Base-by-base conservation (phyloP, 2,888 invertebrate species). In the Saturnia pavonia region DNA sequence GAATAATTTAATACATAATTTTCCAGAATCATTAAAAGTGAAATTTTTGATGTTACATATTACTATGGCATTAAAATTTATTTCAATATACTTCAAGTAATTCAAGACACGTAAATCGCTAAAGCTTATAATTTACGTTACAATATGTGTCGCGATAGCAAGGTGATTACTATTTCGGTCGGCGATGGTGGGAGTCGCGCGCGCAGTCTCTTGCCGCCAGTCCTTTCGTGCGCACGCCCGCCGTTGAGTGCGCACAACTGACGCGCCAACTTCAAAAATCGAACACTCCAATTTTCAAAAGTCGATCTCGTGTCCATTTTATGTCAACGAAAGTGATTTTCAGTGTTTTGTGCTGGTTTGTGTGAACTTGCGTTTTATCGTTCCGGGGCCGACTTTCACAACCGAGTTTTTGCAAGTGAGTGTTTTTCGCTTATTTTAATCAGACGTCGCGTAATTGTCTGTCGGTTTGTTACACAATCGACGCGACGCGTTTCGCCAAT, bases 121-220 rank as follows among this genome's bases (percentile, higher is more conserved):
- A 70, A 74, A 78, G 83, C 87, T 84, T 75, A 74, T 77, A 77
- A 70, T 82, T 78, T 82, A 75, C 69, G 74, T 77, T 82, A 78
- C 79, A 85, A 87, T 87, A 85, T 82, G 80, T 79, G 84, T 87
- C 85, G 88, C 91, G 90, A 91, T 90, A 89, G 90, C 91, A 91
- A 91, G 91, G 91, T 91, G 91, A 92, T 92, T 91, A 91, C 88
- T 88, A 89, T 91, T 91, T 91, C 87, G 91, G 90, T 82, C 82
- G 82, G 76, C 82, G 75, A 82, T 88, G 88, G 89, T 88, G 91
- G 91, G 89, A 90, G 91, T 79, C 76, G 82, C 84, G 77, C 78
- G 85, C 90, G 91, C 92, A 93, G 93, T 93, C 91, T 89, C 91
- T 89, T 87, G 87, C 91, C 89, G 91, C 86, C 83, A 85, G 86